Evolutionary conservation across 1,140 invertebrate species (phyloP).

Genomic region (Calephelis virginiensis): DNA sequence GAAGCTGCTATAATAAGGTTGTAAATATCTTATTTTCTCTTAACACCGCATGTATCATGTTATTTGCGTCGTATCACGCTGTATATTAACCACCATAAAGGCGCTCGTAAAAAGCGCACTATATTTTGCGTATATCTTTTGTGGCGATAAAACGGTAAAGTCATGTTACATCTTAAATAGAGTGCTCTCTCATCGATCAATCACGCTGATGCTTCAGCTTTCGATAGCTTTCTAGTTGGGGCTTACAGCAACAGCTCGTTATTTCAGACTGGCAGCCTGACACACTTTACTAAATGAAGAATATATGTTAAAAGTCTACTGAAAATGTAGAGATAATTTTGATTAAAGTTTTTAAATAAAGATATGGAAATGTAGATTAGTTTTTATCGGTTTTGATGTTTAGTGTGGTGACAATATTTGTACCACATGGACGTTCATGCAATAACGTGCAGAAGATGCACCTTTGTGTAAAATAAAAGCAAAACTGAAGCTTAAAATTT

Average conservation of each 20-base stretch:
- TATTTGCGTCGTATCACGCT: neutral
- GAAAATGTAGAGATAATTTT: neutral
- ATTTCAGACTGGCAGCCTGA: slow-evolving; percentile 1
- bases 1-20: no score
- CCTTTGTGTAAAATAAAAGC: no score
- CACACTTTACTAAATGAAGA: slow-evolving; percentile 16
- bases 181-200: slow-evolving; percentile 28
- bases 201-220: slow-evolving; percentile 23
- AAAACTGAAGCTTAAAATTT: no score
- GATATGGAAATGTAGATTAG: no score
- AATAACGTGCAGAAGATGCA: no score
- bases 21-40: no score
- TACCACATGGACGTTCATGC: no score
- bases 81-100: neutral
- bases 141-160: slow-evolving; percentile 16
- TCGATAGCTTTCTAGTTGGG: slow-evolving; percentile 15
- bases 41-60: neutral
- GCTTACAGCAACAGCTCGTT: slow-evolving; percentile 17
- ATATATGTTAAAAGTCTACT: slow-evolving; percentile 3
- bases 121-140: slow-evolving; percentile 13
- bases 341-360: neutral
- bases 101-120: slow-evolving; percentile 8
- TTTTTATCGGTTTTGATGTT: no score
- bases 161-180: slow-evolving; percentile 29
- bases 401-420: no score